Base-by-base conservation (phyloP, 2,797 vertebrate species). In the Hyperoplus lanceolatus region DNA sequence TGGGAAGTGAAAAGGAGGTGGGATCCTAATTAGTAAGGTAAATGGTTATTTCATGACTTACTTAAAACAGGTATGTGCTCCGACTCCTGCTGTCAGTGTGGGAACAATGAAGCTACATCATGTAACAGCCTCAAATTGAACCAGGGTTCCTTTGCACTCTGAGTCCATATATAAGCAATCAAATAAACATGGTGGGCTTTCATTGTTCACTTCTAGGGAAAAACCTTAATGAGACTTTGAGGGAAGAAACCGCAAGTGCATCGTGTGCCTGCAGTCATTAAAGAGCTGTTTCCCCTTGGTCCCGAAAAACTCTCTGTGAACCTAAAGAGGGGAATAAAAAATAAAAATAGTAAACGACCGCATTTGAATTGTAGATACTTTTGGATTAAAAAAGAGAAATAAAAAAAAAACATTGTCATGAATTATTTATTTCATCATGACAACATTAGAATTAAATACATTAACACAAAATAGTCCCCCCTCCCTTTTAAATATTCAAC, bases 381-480 rank as follows among this genome's bases (percentile, higher is more conserved):
- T 29, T 77, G 54, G 60, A 54, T 81, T 70, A 55, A 78, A 69
- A 62, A 55, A 45, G 53, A 74, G 59, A 42, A 55, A 65, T 15
- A 48, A 50, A 64, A 67, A 68, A 55, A 38, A 60, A 62, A 36
- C 29, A 55, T 57, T 6, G 0, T 3, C 55, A 90, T 93, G 89
- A 90, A 94, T 93, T 83, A 94, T 93, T 91, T 83, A 94, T 94
- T 81, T 87, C 69, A 89, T 91, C 88, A 91, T 79, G 85, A 91
- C 76, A 83, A 90, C 77, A 81, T 85, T 81, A 87, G 90, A 93
- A 94, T 94, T 91, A 90, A 92, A 92, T 80, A 81, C 90, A 90
- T 93, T 92, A 90, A 90, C 86, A 87, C 82, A 91, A 92, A 93
- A 90, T 86, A 80, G 78, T 79, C 73, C 82, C 29, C 29, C 29